These are phyloP conservation scores for Plecturocebus donacophilus DNA, from an alignment of 2,113 vertebrate species.

Conservation along the genomic window DNA sequence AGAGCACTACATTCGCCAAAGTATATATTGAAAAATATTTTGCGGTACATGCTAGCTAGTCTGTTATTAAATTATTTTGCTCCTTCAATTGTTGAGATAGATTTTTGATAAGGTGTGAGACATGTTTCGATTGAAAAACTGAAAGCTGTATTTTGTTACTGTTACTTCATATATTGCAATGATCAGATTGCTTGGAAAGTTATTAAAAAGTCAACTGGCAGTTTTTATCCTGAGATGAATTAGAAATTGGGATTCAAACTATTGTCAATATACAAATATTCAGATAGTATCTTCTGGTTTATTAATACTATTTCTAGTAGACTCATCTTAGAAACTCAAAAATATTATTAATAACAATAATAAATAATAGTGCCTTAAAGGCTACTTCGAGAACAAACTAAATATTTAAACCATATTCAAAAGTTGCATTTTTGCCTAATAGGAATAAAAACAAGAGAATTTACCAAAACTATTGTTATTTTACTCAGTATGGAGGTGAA, in stretches of 20 bases:
- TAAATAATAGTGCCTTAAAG: not conserved
- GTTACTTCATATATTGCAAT: not conserved
- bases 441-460: not conserved
- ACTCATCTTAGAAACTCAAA: not conserved
- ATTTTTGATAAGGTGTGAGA: not conserved
- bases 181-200: not conserved
- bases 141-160: not conserved
- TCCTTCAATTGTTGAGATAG: not conserved
- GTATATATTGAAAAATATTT: not conserved
- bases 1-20: not conserved
- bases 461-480: not conserved
- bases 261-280: not conserved
- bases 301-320: not conserved
- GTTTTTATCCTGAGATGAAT: not conserved
- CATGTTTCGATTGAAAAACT: too few relatives aligned
- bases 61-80: not conserved
- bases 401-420: not conserved
- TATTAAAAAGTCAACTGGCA: not conserved
- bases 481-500: not conserved
- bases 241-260: not conserved
- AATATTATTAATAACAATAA: not conserved
- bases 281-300: not conserved
- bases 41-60: not conserved
- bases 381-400: not conserved
- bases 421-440: not conserved